Conservation (phyloP, 2,113 vertebrate species). For the Phrynosoma blainvillii region DNA sequence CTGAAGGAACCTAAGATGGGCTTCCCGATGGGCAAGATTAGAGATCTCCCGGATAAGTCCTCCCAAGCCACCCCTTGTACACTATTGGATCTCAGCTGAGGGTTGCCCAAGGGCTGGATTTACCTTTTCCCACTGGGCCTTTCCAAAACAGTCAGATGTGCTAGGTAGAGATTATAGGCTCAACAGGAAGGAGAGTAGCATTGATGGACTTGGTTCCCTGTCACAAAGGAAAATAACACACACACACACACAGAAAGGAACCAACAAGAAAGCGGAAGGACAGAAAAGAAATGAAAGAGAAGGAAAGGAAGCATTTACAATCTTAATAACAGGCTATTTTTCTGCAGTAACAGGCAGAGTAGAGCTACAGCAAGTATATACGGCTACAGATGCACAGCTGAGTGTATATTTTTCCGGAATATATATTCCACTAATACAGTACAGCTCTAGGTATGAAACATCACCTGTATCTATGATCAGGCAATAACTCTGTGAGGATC, state of each 20-base stretch:
- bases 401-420: not conserved
- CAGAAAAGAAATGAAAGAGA: too few species aligned
- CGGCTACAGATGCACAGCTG: not conserved
- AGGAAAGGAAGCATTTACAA: not conserved
- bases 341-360: not conserved
- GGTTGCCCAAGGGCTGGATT: not conserved
- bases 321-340: not conserved
- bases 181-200: not conserved
- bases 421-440: not conserved
- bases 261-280: not conserved
- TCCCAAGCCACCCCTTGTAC: not conserved
- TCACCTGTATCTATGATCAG: not conserved
- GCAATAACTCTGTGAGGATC: not conserved
- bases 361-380: not conserved
- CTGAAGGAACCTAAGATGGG: not conserved
- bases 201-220: not conserved
- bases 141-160: not conserved
- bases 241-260: not conserved
- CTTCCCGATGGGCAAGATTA: not conserved
- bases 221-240: not conserved
- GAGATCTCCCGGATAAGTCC: not conserved
- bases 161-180: not conserved
- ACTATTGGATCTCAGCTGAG: not conserved
- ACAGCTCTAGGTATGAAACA: not conserved
- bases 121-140: not conserved